These are phyloP conservation scores for Palloptera scutellata DNA, from an alignment of 2,888 invertebrate genomes.

Conservation along the genomic window DNA sequence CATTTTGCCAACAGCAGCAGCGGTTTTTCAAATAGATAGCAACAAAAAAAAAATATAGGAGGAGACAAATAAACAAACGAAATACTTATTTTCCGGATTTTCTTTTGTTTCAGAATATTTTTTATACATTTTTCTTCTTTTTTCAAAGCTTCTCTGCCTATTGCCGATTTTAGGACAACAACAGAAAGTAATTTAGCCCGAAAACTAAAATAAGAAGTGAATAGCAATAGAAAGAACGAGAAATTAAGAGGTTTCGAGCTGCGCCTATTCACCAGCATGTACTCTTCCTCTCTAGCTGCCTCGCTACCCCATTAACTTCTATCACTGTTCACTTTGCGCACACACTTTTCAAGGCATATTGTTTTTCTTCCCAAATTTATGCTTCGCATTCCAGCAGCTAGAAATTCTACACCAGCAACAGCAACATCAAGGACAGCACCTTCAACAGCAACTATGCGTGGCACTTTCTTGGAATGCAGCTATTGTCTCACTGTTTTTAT, in stretches of 20 bases:
- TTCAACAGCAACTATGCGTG: too few relatives aligned
- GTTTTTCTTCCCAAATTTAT: neutral
- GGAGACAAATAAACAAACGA: neutral
- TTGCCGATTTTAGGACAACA: neutral
- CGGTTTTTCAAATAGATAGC: too few relatives aligned
- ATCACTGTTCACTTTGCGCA: neutral
- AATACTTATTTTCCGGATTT: slow-evolving; percentile 12
- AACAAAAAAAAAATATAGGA: neutral
- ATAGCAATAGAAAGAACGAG: slow-evolving; percentile 48
- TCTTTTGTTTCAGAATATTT: slow-evolving; percentile 5
- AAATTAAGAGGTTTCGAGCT: slow-evolving; percentile 36
- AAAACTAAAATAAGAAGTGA: slow-evolving; percentile 24
- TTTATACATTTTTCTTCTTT: neutral
- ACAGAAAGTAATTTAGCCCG: neutral
- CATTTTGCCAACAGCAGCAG: neutral
- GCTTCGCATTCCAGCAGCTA: too few relatives aligned
- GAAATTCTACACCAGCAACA: too few relatives aligned
- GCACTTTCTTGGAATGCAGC: too few relatives aligned
- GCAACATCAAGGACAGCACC: too few relatives aligned
- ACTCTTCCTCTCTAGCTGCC: neutral
- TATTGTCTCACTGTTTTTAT: too few relatives aligned
- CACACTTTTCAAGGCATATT: neutral
- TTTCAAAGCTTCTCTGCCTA: neutral
- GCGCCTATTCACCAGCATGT: neutral
- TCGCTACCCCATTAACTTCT: neutral